Evolutionary conservation across 2,888 invertebrate species (phyloP).

Genomic region (Girardia tigrina): DNA sequence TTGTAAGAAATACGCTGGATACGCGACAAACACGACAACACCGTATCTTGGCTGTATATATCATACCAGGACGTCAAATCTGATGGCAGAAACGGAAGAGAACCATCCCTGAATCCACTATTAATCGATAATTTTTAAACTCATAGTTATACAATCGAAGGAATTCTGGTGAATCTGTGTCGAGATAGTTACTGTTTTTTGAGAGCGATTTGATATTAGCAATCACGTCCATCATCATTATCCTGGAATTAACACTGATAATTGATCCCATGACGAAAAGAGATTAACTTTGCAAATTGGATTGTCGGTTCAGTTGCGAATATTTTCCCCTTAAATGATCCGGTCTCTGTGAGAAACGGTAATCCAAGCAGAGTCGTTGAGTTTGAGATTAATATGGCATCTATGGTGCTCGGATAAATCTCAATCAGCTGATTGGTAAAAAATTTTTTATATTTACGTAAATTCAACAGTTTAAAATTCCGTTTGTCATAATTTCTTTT

Average conservation of each 20-base stretch:
- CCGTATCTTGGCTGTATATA: neutral
- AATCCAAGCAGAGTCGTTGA: neutral
- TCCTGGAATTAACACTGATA: neutral
- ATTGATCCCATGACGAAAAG: neutral
- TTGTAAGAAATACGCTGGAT: neutral
- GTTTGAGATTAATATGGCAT: neutral
- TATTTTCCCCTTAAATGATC: constrained; percentile 4
- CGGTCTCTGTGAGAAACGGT: neutral
- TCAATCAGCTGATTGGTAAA: neutral
- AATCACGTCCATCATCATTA: neutral
- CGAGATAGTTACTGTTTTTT: neutral
- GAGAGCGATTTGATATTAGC: neutral
- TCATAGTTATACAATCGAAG: neutral
- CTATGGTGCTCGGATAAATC: neutral
- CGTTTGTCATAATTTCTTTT: no score
- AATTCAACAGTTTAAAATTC: no score
- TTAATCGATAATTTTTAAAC: no score
- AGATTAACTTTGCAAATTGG: neutral
- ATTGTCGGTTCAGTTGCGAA: neutral
- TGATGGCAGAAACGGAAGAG: neutral
- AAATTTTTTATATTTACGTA: no score
- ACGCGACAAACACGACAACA: neutral
- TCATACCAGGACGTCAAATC: neutral
- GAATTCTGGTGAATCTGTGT: neutral
- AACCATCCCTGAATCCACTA: neutral